These are phyloP conservation scores for Tretioscincus oriximinensis DNA, from an alignment of 2,113 vertebrate species.

Conservation along the genomic window DNA sequence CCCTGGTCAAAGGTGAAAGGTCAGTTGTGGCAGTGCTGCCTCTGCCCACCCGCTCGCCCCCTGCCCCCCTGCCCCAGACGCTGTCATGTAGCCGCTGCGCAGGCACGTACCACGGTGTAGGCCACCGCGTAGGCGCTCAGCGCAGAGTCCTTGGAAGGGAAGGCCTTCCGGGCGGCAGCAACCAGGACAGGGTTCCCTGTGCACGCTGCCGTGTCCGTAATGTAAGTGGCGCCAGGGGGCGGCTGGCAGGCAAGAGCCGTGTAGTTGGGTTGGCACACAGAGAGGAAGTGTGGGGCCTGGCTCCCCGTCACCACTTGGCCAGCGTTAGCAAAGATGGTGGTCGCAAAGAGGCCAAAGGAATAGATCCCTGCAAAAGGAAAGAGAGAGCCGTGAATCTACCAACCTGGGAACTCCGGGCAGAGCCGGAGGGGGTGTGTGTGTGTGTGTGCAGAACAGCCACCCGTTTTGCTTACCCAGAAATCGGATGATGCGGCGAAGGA, in stretches of 20 bases:
- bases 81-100: too few relatives aligned
- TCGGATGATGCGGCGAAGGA: conserved; percentile 85
- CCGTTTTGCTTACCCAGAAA: conserved; percentile 79
- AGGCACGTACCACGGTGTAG: conserved; percentile 86
- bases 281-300: conserved; percentile 89
- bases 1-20: background rate
- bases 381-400: background rate
- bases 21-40: too few relatives aligned
- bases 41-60: background rate
- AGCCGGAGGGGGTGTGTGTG: background rate
- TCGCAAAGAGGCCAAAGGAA: conserved; percentile 88
- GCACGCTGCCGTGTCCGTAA: conserved; percentile 82
- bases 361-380: conserved; percentile 78
- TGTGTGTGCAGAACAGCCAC: too few relatives aligned
- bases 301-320: conserved; percentile 92
- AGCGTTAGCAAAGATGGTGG: conserved; percentile 87
- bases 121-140: conserved; percentile 83
- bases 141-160: conserved; percentile 89
- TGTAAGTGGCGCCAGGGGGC: conserved; percentile 74
- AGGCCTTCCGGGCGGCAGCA: conserved; percentile 83
- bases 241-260: conserved; percentile 85
- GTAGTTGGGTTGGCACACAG: conserved; percentile 90
- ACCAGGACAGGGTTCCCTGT: conserved; percentile 83
- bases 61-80: background rate
- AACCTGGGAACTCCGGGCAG: background rate